Evolutionary conservation across 2,113 vertebrate species (phyloP), one percentile per base, ranked within the genome.

Genomic region (Nerophis ophidion): DNA sequence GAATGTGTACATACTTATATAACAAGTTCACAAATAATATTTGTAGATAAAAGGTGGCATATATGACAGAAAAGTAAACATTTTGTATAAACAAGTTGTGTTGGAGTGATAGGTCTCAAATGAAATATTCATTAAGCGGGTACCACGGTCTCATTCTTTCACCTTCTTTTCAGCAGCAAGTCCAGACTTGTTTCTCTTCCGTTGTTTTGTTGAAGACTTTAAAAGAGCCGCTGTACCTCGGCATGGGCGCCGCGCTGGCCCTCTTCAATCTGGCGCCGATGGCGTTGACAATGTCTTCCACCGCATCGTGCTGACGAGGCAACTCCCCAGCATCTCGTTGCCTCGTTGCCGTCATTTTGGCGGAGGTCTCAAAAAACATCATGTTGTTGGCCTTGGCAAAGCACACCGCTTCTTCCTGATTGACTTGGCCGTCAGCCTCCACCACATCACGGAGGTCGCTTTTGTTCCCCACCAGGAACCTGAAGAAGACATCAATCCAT

Each of bases 391-490:
- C 89, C 66, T 94, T 93, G 1, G 96, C 93, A 49, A 98, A 94
- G 81, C 91, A 94, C 42, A 87, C 85, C 0, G 94, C 94, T 85
- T 84, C 74, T 76, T 96, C 93, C 60, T 93, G 92, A 65, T 88
- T 87, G 34, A 97, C 92, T 80, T 91, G 90, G 33, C 83, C 59
- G 0, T 88, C 86, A 0, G 79, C 81, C 14, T 86, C 83, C 68
- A 90, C 2, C 52, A 65, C 35, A 48, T 77, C 69, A 16, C 85
- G 80, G 16, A 88, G 90, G 84, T 99, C 97, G 33, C 91, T 93
- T 54, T 99, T 99, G 49, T 96, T 98, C 4, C 95, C 96, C 42
- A 98, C 93, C 4, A 99, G 91, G 78, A 97, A 93, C 53, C 95
- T 92, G 47, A 91, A 6, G 13, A 10, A n/a, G 9, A 26, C 26